Evolutionary conservation across 2,113 vertebrate species (phyloP), one percentile per base, ranked within the genome.

Genomic region (Anarrhichthys ocellatus): DNA sequence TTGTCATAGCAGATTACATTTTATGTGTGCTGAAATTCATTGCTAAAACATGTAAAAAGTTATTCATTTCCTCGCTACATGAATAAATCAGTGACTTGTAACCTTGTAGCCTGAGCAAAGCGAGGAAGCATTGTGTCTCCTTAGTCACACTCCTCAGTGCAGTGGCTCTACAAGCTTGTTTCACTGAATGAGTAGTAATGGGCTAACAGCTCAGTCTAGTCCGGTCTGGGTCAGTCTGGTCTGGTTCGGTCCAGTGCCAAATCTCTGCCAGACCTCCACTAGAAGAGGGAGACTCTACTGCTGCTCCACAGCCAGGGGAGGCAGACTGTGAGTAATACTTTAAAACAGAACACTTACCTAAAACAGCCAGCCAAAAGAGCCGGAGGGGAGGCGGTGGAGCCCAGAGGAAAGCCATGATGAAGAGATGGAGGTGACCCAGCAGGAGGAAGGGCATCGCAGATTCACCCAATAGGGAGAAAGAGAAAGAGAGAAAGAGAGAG

Each of bases 311-410:
- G 64, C 48, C 81, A 85, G 74, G 71, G 70, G 66, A 83, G 78
- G 77, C 78, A 83, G 80, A 86, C 80, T 52, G 83, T 81, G 86
- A 91, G 72, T 88, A 90, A 89, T 81, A 77, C 14, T 87, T 79
- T 77, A 83, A 91, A 89, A 89, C 61, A 81, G 58, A 86, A 77
- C 87, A 93, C 92, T 94, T 93, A 93, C 92, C 93, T 94, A 75
- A 76, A 73, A 76, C n/a, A 62, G 67, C 7, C 38, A 75, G 70
- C 54, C 79, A 1, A 46, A 58, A 59, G 44, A 81, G 82, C 70
- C 87, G 8, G 64, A 77, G 62, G 50, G 32, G 73, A 85, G 73
- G 81, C 3, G 52, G 0, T 0, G 34, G 81, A 78, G 66, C 36
- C 85, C 62, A 73, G 66, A 62, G 67, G 82, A 74, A 13, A 67